Evolutionary conservation across 1,140 invertebrate genomes (phyloP).

Genomic region (Calliopsis andreniformis): DNA sequence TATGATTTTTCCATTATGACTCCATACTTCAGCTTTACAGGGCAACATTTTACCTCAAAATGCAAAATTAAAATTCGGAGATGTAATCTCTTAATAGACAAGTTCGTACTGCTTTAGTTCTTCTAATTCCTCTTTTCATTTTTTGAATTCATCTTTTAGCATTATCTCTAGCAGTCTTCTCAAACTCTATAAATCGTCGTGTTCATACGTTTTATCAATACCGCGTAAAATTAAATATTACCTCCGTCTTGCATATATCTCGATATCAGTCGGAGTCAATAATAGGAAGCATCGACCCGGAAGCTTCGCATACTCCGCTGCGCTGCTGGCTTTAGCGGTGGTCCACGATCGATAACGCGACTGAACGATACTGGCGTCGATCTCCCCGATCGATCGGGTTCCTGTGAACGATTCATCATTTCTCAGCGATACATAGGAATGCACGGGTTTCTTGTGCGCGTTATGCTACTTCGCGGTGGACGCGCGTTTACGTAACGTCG

Average conservation of each 20-base stretch:
- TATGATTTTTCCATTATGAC: too few species aligned
- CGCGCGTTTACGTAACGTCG: conserved; percentile 27
- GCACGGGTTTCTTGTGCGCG: conserved; percentile 8
- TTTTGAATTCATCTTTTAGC: too few species aligned
- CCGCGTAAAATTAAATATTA: not conserved
- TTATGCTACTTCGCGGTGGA: conserved; percentile 16
- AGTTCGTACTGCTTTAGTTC: too few species aligned
- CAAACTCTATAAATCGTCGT: not conserved
- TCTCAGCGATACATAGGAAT: conserved; percentile 8
- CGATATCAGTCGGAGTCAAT: too few species aligned
- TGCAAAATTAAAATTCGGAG: too few species aligned
- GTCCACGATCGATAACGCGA: conserved; percentile 37
- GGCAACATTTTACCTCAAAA: too few species aligned
- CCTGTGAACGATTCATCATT: conserved; percentile 37
- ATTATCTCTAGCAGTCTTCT: too few species aligned
- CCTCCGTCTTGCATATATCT: too few species aligned
- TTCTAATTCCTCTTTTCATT: too few species aligned
- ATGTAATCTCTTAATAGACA: too few species aligned
- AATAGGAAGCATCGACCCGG: conserved; percentile 27
- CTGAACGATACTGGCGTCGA: conserved; percentile 32
- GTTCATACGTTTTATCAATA: not conserved
- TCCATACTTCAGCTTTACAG: too few species aligned
- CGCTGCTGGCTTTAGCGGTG: conserved; percentile 16
- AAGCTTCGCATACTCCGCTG: not conserved
- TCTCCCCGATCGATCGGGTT: conserved; percentile 26